Conservation (phyloP, 2,888 invertebrate species). For the Oscheius onirici region DNA sequence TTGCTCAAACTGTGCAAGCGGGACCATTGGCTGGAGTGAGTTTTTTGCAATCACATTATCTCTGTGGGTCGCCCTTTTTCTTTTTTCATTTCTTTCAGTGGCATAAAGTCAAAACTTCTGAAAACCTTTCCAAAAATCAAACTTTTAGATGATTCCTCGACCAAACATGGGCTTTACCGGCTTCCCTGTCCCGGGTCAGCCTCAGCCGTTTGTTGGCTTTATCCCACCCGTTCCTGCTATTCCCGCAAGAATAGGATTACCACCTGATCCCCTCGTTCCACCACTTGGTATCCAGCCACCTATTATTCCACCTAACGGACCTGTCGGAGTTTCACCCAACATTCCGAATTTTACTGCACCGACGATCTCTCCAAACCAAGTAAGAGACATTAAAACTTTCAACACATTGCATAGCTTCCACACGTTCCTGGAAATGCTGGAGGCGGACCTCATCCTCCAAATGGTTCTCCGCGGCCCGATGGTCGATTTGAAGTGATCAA, state of each 20-base stretch:
- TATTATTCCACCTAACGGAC: background rate
- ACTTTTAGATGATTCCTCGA: too few relatives aligned
- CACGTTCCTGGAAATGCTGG: background rate
- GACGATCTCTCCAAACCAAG: background rate
- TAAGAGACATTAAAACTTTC: too few relatives aligned
- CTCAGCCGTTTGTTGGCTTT: slow-evolving; percentile 3
- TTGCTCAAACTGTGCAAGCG: slow-evolving; percentile 25
- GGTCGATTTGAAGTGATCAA: slow-evolving; percentile 30
- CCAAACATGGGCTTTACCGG: too few relatives aligned
- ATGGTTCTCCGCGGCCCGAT: background rate
- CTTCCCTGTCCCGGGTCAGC: background rate
- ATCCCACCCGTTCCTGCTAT: slow-evolving; percentile 21
- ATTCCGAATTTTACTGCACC: slow-evolving; percentile 17
- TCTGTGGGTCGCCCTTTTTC: too few relatives aligned
- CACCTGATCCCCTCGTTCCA: slow-evolving; percentile 17
- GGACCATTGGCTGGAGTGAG: background rate
- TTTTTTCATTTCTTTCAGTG: too few relatives aligned
- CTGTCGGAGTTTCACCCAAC: background rate
- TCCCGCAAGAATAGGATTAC: background rate
- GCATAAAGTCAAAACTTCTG: too few relatives aligned
- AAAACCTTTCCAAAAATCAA: too few relatives aligned
- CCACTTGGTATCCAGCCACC: slow-evolving; percentile 35
- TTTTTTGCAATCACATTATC: too few relatives aligned
- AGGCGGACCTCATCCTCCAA: slow-evolving; percentile 9
- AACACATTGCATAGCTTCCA: background rate